phyloP scores from a whole-genome alignment of 1,140 invertebrate species.

The Himalopsyche phryganea region DNA sequence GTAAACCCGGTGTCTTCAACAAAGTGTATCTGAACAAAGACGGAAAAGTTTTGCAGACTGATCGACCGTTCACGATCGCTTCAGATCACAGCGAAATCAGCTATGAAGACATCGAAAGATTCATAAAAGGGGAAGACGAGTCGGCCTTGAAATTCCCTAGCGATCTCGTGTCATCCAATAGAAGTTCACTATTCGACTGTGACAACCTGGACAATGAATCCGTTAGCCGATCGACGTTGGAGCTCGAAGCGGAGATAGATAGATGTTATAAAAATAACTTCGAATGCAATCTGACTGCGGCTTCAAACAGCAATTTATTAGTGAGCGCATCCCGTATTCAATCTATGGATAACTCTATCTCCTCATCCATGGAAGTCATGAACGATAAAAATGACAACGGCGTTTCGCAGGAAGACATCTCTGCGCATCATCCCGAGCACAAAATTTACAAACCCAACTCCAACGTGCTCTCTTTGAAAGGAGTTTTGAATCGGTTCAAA shows the following conservation, averaged over 20 bases:
- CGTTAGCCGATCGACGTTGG: slow-evolving; percentile 51
- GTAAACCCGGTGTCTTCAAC: slow-evolving; percentile 47
- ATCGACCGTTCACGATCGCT: slow-evolving; percentile 67
- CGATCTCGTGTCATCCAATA: slow-evolving; percentile 14
- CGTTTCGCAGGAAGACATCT: slow-evolving; percentile 43
- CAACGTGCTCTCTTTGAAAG: slow-evolving; percentile 49
- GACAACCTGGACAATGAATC: slow-evolving; percentile 44
- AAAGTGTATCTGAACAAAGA: slow-evolving; percentile 54
- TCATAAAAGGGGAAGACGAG: slow-evolving; percentile 48
- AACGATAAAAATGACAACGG: slow-evolving; percentile 39
- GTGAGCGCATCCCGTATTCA: slow-evolving; percentile 29
- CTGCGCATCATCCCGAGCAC: slow-evolving; percentile 65
- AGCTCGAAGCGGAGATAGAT: slow-evolving; percentile 51
- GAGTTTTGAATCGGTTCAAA: slow-evolving; percentile 49
- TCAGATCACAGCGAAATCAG: slow-evolving; percentile 61
- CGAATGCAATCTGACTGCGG: slow-evolving; percentile 42
- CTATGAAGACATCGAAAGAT: slow-evolving; percentile 56
- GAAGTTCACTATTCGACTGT: slow-evolving; percentile 21
- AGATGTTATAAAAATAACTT: slow-evolving; percentile 52
- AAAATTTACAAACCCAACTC: slow-evolving; percentile 68
- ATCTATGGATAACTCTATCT: slow-evolving; percentile 42
- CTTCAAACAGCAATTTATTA: slow-evolving; percentile 42
- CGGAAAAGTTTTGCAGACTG: slow-evolving; percentile 51
- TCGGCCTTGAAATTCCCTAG: slow-evolving; percentile 54
- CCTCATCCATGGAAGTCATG: slow-evolving; percentile 50